phyloP scores from a whole-genome alignment of 2,113 vertebrate genomes.

The Hypomesus transpacificus region DNA sequence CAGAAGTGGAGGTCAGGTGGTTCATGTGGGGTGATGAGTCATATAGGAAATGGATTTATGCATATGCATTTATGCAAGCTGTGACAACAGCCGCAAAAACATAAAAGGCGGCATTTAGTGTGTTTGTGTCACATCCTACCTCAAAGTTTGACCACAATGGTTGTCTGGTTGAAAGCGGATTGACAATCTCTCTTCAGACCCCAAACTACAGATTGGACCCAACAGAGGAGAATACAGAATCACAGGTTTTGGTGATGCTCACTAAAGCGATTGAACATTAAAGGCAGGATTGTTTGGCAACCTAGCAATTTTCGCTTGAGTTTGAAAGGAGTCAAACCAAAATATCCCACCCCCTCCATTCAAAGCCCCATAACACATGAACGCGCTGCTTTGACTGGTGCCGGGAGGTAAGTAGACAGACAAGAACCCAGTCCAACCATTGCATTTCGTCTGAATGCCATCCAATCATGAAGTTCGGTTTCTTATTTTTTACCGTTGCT shows the following conservation, averaged over 20 bases:
- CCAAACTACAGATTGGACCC: conserved; percentile 63
- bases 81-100: not conserved
- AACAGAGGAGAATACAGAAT: not conserved
- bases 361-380: too few species aligned
- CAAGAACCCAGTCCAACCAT: too few species aligned
- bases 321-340: too few species aligned
- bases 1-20: not conserved
- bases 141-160: conserved; percentile 62
- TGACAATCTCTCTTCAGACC: conserved; percentile 62
- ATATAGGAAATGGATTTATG: too few species aligned
- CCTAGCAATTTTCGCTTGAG: too few species aligned
- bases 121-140: conserved; percentile 61
- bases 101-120: not conserved
- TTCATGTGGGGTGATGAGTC: not conserved
- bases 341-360: too few species aligned
- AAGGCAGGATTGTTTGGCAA: too few species aligned
- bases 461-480: too few species aligned
- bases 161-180: conserved; percentile 64
- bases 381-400: too few species aligned
- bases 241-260: not conserved
- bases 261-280: not conserved
- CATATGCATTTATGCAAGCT: not conserved
- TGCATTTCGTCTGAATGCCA: too few species aligned
- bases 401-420: too few species aligned
- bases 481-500: too few species aligned